Evolutionary conservation across 2,888 invertebrate genomes (phyloP).

Genomic region (Agrotis exclamationis): DNA sequence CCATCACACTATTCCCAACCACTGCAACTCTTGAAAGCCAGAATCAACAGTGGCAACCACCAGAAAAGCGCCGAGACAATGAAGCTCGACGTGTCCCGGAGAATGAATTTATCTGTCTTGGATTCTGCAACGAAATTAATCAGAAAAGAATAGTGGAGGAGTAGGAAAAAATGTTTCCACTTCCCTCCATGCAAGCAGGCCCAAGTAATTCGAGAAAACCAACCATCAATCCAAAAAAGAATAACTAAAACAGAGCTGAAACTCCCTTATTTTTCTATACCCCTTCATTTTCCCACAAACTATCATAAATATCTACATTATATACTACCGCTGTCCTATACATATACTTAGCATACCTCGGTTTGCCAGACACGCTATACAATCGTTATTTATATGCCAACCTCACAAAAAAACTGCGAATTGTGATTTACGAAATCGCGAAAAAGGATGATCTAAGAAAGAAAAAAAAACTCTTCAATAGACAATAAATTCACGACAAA

Average conservation of each 20-base stretch:
- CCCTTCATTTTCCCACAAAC: constrained; percentile 2
- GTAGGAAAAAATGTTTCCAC: no score
- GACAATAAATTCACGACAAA: constrained; percentile 28
- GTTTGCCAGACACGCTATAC: constrained; percentile 43
- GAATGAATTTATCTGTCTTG: no score
- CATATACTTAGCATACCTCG: constrained; percentile 25
- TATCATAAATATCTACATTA: constrained; percentile 37
- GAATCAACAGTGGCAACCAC: no score
- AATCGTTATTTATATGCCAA: constrained; percentile 20
- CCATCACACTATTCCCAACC: no score
- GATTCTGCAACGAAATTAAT: no score
- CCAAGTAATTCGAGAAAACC: no score
- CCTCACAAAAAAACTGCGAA: constrained; percentile 19
- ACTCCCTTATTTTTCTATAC: constrained; percentile 1
- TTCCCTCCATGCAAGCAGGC: no score
- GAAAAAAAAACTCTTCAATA: not conserved
- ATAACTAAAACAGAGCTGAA: not conserved
- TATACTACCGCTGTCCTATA: constrained; percentile 23
- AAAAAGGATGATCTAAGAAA: constrained; percentile 1
- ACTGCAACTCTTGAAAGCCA: no score
- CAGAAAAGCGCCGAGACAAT: no score
- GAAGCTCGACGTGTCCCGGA: no score
- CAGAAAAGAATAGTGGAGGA: no score
- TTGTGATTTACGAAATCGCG: constrained; percentile 13
- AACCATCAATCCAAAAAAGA: no score